Base-by-base conservation (phyloP, 2,113 vertebrate genomes). In the Dasyprocta punctata region DNA sequence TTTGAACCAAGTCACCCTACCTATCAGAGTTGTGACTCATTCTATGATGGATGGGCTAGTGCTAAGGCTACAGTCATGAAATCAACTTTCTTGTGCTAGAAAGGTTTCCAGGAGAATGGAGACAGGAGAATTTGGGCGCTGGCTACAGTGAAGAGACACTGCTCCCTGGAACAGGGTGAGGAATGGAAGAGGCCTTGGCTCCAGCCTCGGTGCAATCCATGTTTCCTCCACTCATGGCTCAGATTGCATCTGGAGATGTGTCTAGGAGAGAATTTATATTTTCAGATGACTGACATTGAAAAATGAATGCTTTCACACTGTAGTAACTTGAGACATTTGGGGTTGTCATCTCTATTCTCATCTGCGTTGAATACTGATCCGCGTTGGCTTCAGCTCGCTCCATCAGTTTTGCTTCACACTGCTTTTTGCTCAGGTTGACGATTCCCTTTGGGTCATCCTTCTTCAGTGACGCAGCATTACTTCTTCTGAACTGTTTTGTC, bases 261-360 rank as follows among this genome's bases (percentile, higher is more conserved):
- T 30, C n/a, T 41, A 75, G 91, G 41, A 81, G 13, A 69, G 65
- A 71, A 92, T 92, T 95, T 38, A 12, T 52, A 36, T 61, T 60
- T 97, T 89, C 60, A 92, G 85, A 44, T 71, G 49, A 92, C 28
- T 95, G 73, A 78, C 58, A 65, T 14, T 92, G 93, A 89, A 90
- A 92, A 96, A 54, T 77, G 60, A 92, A 58, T 65, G 52, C 26
- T 58, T 86, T 73, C 47, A 54, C 5, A 17, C 60, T 33, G 20
- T 20, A 24, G 52, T 89, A 86, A 47, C 78, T 54, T 69, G 54
- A 86, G 63, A 86, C 83, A 97, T 71, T 71, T 85, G 24, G 52
- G 85, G 6, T 19, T 71, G 10, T 94, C 22, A 19, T 89, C 28
- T 69, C 8, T 78, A 12, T 82, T 71, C 52, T 71, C 28, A 49